phyloP scores from a whole-genome alignment of 2,888 invertebrate species.

The Scaptomyza reducta region DNA sequence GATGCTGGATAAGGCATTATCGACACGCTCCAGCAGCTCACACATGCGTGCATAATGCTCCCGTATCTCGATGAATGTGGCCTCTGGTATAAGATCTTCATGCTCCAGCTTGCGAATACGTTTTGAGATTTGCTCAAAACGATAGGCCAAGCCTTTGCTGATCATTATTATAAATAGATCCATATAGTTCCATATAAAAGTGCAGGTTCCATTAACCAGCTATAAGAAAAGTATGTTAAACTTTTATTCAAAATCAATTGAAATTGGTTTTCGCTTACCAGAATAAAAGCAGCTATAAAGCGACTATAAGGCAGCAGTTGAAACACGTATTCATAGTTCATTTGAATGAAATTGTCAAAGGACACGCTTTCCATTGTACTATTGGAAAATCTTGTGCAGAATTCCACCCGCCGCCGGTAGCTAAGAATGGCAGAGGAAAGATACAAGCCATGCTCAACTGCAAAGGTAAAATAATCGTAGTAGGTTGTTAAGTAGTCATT shows the following conservation, averaged over 20 bases:
- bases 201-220: slow-evolving; percentile 81
- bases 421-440: slow-evolving; percentile 63
- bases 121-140: slow-evolving; percentile 88
- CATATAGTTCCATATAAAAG: slow-evolving; percentile 90
- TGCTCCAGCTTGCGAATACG: slow-evolving; percentile 74
- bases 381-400: slow-evolving; percentile 59
- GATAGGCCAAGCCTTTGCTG: slow-evolving; percentile 88
- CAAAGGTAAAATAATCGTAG: not conserved
- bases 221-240: slow-evolving; percentile 9
- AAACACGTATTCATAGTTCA: slow-evolving; percentile 77
- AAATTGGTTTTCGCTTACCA: slow-evolving; percentile 60
- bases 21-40: slow-evolving; percentile 87
- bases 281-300: slow-evolving; percentile 45
- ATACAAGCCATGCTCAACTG: slow-evolving; percentile 80
- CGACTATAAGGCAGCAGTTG: slow-evolving; percentile 65
- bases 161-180: slow-evolving; percentile 89
- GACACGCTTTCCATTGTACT: slow-evolving; percentile 48
- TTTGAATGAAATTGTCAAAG: slow-evolving; percentile 60
- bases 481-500: rapidly evolving
- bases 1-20: slow-evolving; percentile 87
- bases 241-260: not conserved
- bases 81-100: slow-evolving; percentile 75
- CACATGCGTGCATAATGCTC: slow-evolving; percentile 89
- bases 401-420: slow-evolving; percentile 49
- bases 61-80: slow-evolving; percentile 87